A percentile compares a stretch with the other conserved stretches of the same genome.
phyloP scores from a whole-genome alignment of 2,797 vertebrate genomes.

The Acanthurus leucopareius region DNA sequence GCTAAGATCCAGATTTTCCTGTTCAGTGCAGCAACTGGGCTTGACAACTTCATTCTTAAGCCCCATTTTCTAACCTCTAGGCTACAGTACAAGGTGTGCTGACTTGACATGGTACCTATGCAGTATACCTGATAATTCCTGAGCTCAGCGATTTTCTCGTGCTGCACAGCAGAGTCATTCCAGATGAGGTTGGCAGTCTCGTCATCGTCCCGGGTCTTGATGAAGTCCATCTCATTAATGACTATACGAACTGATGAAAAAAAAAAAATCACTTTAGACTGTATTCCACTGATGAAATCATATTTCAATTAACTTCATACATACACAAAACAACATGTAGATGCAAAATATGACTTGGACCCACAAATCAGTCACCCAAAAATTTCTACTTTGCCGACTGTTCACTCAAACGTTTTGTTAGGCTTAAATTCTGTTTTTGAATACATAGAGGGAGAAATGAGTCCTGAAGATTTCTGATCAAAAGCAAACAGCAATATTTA shows the following conservation, averaged over 20 bases:
- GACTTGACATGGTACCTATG: slow-evolving; percentile 32
- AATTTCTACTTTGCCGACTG: slow-evolving; percentile 44
- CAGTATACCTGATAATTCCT: slow-evolving; percentile 94
- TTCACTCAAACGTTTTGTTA: slow-evolving; percentile 51
- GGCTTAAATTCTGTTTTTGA: slow-evolving; percentile 53
- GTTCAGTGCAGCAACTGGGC: slow-evolving; percentile 25
- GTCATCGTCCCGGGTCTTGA: slow-evolving; percentile 94
- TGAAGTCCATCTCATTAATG: slow-evolving; percentile 93
- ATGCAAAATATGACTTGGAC: slow-evolving; percentile 31
- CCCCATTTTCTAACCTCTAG: slow-evolving; percentile 30
- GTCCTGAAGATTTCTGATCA: slow-evolving; percentile 66
- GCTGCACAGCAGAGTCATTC: slow-evolving; percentile 97
- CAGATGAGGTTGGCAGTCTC: slow-evolving; percentile 98
- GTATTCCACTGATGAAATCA: slow-evolving; percentile 16
- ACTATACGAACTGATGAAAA: slow-evolving; percentile 89
- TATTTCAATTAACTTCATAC: slow-evolving; percentile 14
- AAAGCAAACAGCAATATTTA: slow-evolving; percentile 72
- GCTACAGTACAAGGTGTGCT: slow-evolving; percentile 20
- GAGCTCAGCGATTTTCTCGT: slow-evolving; percentile 98
- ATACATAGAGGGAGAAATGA: slow-evolving; percentile 56
- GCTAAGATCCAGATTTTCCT: slow-evolving; percentile 35
- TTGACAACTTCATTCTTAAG: slow-evolving; percentile 19
- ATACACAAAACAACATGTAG: slow-evolving; percentile 3
- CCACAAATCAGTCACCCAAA: slow-evolving; percentile 27
- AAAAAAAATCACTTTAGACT: slow-evolving; percentile 42